phyloP scores from a whole-genome alignment of 2,888 invertebrate species.

The Pyrrhosoma nymphula region DNA sequence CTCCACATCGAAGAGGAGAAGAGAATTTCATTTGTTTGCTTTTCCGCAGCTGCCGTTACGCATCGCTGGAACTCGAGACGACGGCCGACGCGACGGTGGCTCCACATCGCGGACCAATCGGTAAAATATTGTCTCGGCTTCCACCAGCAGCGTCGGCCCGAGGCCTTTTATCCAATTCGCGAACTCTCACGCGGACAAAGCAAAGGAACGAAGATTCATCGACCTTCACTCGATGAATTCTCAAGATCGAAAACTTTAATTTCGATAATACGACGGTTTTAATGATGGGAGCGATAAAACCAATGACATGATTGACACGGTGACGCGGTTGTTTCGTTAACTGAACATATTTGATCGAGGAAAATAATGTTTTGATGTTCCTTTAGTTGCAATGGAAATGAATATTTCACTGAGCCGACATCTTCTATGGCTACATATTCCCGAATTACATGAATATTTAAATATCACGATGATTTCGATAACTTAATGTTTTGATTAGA shows the following conservation, averaged over 20 bases:
- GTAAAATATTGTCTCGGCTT: neutral
- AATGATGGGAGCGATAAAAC: too few relatives aligned
- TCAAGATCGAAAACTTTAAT: neutral
- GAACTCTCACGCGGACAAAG: too few relatives aligned
- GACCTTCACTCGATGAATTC: neutral
- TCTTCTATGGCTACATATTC: too few relatives aligned
- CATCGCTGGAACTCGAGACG: neutral
- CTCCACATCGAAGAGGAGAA: neutral
- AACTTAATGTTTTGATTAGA: neutral
- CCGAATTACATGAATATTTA: too few relatives aligned
- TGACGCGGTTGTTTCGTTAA: too few relatives aligned
- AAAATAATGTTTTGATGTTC: too few relatives aligned
- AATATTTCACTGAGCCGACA: too few relatives aligned
- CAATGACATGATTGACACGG: too few relatives aligned
- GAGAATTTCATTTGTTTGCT: neutral
- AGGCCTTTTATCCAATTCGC: too few relatives aligned
- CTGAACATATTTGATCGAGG: too few relatives aligned
- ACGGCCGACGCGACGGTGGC: neutral
- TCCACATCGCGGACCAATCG: neutral
- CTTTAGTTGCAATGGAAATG: too few relatives aligned
- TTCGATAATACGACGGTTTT: neutral
- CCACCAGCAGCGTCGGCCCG: neutral
- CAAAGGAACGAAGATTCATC: too few relatives aligned
- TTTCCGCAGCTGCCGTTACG: slow-evolving; percentile 18
- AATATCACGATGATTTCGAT: neutral